phyloP scores from a whole-genome alignment of 2,888 invertebrate genomes.

The Charanyca ferruginea region DNA sequence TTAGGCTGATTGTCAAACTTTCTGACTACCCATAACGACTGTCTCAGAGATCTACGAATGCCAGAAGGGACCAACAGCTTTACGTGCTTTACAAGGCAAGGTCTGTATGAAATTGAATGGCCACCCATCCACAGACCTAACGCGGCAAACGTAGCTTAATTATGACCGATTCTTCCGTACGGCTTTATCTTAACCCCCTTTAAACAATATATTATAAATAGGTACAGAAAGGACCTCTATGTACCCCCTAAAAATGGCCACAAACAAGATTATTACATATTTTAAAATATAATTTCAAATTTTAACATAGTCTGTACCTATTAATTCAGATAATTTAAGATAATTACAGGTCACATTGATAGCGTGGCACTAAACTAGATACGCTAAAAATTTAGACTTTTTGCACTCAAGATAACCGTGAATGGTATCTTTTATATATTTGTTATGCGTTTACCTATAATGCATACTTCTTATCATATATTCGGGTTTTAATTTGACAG shows the following conservation, averaged over 20 bases:
- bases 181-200: too few relatives aligned
- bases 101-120: too few relatives aligned
- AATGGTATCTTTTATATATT: slow-evolving; percentile 51
- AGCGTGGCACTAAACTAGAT: slow-evolving; percentile 67
- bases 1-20: too few relatives aligned
- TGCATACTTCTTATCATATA: slow-evolving; percentile 49
- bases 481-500: neutral
- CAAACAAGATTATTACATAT: slow-evolving; percentile 43
- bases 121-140: too few relatives aligned
- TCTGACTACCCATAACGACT: too few relatives aligned
- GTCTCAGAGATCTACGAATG: too few relatives aligned
- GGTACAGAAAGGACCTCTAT: slow-evolving; percentile 29
- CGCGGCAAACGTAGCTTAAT: too few relatives aligned
- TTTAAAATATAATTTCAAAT: slow-evolving; percentile 49
- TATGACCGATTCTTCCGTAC: too few relatives aligned
- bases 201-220: too few relatives aligned
- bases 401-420: slow-evolving; percentile 58
- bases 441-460: slow-evolving; percentile 61
- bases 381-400: slow-evolving; percentile 80
- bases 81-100: too few relatives aligned
- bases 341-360: slow-evolving; percentile 65
- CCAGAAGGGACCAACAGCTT: too few relatives aligned
- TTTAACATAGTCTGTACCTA: slow-evolving; percentile 39
- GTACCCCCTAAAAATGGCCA: slow-evolving; percentile 39
- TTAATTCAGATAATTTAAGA: slow-evolving; percentile 56